These are phyloP conservation scores for Barbus barbus DNA, from an alignment of 2,113 vertebrate genomes.

Conservation along the genomic window DNA sequence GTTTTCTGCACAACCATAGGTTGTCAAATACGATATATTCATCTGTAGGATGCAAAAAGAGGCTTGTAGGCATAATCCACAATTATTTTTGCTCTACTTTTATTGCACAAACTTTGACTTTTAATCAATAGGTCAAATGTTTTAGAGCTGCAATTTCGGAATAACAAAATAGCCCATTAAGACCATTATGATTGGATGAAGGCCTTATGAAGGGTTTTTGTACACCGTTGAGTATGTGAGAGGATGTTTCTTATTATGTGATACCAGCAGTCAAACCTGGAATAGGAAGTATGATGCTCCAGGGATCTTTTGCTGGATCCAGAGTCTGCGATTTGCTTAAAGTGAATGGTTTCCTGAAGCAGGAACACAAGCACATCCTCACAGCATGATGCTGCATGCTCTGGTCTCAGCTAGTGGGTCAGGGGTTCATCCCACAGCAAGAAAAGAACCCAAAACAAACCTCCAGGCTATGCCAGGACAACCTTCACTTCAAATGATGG, in stretches of 20 bases:
- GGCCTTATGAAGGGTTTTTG: background rate
- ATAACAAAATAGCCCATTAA: background rate
- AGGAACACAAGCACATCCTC: background rate
- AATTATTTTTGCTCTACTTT: no score
- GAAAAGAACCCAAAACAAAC: background rate
- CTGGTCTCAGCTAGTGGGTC: background rate
- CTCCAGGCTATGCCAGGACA: background rate
- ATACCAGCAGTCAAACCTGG: background rate
- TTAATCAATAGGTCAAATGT: background rate
- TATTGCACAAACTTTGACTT: no score
- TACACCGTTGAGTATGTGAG: background rate
- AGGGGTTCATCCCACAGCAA: background rate
- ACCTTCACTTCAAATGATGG: background rate
- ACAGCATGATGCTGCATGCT: background rate
- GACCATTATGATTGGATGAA: background rate
- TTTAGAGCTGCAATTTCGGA: background rate
- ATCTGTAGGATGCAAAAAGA: background rate
- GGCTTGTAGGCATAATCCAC: no score
- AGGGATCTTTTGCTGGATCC: background rate
- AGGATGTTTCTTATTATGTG: background rate
- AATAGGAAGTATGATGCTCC: background rate
- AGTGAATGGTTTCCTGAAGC: background rate
- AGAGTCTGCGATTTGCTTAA: background rate
- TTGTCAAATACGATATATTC: background rate
- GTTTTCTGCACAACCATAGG: background rate